Evolutionary conservation across 1,140 invertebrate genomes (phyloP), one percentile per base, ranked within the genome.

Genomic region (Phymastichus coffea): DNA sequence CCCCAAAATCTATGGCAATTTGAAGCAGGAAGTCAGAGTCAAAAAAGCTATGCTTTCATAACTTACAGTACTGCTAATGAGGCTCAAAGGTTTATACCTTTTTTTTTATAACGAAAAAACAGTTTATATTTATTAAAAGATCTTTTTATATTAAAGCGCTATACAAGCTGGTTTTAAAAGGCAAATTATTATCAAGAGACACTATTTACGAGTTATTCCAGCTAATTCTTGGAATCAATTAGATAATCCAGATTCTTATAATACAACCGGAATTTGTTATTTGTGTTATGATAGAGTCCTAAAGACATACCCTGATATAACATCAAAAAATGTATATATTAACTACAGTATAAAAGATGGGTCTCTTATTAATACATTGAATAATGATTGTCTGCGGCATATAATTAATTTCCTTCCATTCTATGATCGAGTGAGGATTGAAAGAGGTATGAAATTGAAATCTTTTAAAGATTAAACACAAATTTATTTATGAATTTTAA

Each of bases 181-280:
- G 55, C 25, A 63, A 51, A 70, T 76, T 52, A 52, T 64, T 20
- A 59, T 78, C n/a, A 70, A 77, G 44, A 71, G 70, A 33, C 65
- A 71, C 56, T 61, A 71, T 28, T 58, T 78, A n/a, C 66, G 66
- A 63, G 69, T 78, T 0, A 60, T 67, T 7, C 60, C 71, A 40
- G 76, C 76, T 10, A 71, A 76, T 51, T 68, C 74, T 22, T 78
- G 76, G 76, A 71, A 78, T 62, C 76, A 78, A 54, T 75, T 75
- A 8, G 75, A 76, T 41, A 73, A 59, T 35, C 55, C 70, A 26
- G 70, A 74, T n/a, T n/a, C n/a, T n/a, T n/a, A n/a, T n/a, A n/a
- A n/a, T n/a, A n/a, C n/a, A n/a, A n/a, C n/a, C n/a, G n/a, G n/a
- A n/a, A n/a, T n/a, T n/a, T n/a, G n/a, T n/a, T n/a, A n/a, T n/a